Conservation (phyloP, 2,888 invertebrate species). For the Melangyna quadrimaculata region DNA sequence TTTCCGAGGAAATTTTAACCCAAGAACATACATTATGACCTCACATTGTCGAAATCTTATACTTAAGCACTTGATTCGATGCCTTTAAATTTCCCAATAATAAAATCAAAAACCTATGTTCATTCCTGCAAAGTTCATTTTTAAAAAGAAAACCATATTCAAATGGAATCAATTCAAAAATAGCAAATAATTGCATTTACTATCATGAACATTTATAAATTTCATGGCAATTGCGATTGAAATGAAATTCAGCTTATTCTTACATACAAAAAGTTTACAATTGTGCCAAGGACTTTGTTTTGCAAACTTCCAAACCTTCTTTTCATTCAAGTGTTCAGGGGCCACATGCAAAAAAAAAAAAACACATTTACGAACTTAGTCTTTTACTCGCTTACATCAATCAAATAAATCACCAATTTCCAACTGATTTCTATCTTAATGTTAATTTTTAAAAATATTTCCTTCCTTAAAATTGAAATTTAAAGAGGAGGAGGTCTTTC, state of each 20-base stretch:
- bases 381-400: background rate
- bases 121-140: background rate
- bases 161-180: background rate
- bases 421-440: constrained; percentile 5
- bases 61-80: background rate
- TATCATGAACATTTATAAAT: background rate
- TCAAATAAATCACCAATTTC: constrained; percentile 4
- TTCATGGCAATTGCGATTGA: background rate
- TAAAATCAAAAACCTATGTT: background rate
- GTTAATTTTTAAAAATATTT: background rate
- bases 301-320: background rate
- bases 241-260: background rate
- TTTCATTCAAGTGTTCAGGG: background rate
- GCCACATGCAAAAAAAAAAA: background rate
- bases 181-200: background rate
- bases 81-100: background rate
- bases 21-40: no score
- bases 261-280: background rate
- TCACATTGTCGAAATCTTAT: background rate
- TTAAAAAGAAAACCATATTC: background rate
- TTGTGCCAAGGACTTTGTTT: background rate
- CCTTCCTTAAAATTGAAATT: background rate
- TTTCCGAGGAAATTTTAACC: no score
- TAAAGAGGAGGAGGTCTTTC: background rate
- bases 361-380: background rate